Evolutionary conservation across 2,797 vertebrate species (phyloP), one percentile per base, ranked within the genome.

Genomic region (Smutsia temminckii): DNA sequence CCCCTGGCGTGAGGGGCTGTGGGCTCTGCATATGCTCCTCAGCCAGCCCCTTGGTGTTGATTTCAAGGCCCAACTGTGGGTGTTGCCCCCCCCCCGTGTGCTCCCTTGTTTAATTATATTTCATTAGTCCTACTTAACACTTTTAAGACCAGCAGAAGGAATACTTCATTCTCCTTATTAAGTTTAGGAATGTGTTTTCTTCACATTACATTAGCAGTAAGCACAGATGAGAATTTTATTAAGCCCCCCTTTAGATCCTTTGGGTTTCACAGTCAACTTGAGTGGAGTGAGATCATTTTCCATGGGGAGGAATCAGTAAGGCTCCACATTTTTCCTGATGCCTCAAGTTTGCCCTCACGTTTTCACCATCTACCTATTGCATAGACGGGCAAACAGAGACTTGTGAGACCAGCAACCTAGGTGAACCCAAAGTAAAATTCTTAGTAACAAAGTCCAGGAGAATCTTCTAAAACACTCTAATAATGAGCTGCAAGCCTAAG

Each of bases 281-380:
- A 16, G 29, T 63, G 32, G 46, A 57, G 11, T 75, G 32, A 85
- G 63, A 49, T 88, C 69, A 75, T 92, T 83, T 78, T 79, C 87
- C 40, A 27, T 0, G 27, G 66, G 57, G 40, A 77, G 59, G 79
- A 57, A 84, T 64, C 85, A 20, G 8, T n/a, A 32, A 75, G 17
- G 5, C 9, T 64, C 79, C n/a, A 17, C n/a, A 29, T 59, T 16
- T n/a, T 25, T 18, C 42, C 42, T 16, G 5, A 23, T 40, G 20
- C 25, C 40, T 72, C 69, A 42, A 46, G 25, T 75, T 68, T 88
- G 17, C 57, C 64, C 69, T 6, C 37, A 86, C 89, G 46, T 21
- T 85, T 95, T 85, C 12, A 42, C 34, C n/a, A 68, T 91, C 69
- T 27, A 85, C 85, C 92, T 79, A 95, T 80, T 80, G 27, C 51